Evolutionary conservation across 2,888 invertebrate genomes (phyloP).

Genomic region (Leptinotarsa haldemani): DNA sequence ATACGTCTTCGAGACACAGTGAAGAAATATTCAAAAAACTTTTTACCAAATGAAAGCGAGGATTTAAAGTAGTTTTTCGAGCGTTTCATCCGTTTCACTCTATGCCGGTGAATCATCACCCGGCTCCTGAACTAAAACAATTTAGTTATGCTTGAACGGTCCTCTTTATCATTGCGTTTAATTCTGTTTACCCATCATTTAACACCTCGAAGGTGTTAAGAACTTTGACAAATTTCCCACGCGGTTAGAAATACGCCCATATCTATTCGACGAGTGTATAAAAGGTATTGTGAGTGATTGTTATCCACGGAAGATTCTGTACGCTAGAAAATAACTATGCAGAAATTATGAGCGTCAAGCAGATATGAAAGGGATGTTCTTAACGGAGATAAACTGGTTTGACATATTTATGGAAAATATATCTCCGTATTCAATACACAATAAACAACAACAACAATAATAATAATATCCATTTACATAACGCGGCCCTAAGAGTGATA

Average conservation of each 20-base stretch:
- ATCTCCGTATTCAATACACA: too few relatives aligned
- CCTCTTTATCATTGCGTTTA: slow-evolving; percentile 36
- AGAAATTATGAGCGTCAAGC: background rate
- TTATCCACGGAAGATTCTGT: background rate
- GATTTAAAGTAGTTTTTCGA: background rate
- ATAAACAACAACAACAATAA: too few relatives aligned
- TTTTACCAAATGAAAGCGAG: too few relatives aligned
- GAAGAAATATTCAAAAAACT: too few relatives aligned
- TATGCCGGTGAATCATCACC: background rate
- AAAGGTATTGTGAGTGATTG: slow-evolving; percentile 9
- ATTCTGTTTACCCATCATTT: slow-evolving; percentile 41
- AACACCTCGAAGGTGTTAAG: slow-evolving; percentile 41
- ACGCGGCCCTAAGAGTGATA: too few relatives aligned
- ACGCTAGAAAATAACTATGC: background rate
- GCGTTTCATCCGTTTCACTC: background rate
- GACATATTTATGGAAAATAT: too few relatives aligned
- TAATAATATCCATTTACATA: too few relatives aligned
- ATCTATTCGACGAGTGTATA: slow-evolving; percentile 6
- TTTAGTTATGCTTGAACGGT: slow-evolving; percentile 25
- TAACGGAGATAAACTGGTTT: too few relatives aligned
- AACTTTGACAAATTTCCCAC: slow-evolving; percentile 43
- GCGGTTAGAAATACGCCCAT: slow-evolving; percentile 34
- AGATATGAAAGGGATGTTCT: too few relatives aligned
- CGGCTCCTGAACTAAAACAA: slow-evolving; percentile 18
- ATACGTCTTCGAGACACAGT: too few relatives aligned